phyloP scores from a whole-genome alignment of 2,113 vertebrate species.

The Indicator maculatus region DNA sequence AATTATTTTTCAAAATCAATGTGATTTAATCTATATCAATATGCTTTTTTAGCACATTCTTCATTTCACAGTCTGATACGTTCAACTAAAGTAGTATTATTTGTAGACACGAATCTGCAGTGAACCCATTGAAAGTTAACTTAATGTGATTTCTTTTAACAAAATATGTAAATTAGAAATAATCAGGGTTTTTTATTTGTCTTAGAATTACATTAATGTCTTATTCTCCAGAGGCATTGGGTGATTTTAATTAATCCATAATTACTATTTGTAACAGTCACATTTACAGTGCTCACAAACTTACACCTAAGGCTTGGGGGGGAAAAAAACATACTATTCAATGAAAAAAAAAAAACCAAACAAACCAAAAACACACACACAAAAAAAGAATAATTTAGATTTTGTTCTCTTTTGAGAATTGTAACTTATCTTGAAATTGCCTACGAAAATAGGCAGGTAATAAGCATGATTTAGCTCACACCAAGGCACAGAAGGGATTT shows the following conservation, averaged over 20 bases:
- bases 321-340: not conserved
- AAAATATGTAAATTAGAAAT: constrained; percentile 10
- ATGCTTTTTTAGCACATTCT: constrained; percentile 44
- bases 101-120: constrained; percentile 23
- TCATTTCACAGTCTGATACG: not conserved
- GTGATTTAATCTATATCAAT: constrained; percentile 6
- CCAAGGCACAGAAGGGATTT: not conserved
- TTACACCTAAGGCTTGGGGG: fast-evolving
- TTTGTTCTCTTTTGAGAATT: not conserved
- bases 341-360: not conserved
- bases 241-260: not conserved
- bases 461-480: not conserved
- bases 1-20: constrained; percentile 55
- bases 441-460: not conserved
- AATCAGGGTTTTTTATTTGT: not conserved
- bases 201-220: not conserved
- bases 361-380: not conserved
- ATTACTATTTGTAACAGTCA: not conserved
- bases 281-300: not conserved
- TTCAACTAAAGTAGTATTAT: constrained; percentile 16
- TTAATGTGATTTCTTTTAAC: not conserved
- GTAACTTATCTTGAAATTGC: not conserved
- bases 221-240: not conserved
- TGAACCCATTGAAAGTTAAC: constrained; percentile 19
- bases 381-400: fast-evolving